phyloP scores from a whole-genome alignment of 2,113 vertebrate species.

The Mystacornis crossleyi region DNA sequence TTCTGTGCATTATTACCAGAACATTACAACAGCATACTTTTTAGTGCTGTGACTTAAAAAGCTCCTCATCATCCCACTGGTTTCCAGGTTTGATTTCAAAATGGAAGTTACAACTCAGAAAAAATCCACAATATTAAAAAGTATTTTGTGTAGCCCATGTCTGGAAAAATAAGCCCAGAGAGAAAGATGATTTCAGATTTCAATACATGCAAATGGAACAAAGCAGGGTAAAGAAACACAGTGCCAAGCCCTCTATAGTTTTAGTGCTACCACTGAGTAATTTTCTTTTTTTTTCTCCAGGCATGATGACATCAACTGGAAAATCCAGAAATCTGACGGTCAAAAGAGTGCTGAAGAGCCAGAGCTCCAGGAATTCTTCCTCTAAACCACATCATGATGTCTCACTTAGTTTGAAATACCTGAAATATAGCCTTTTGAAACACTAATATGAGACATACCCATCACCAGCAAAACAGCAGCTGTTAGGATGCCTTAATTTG shows the following conservation, averaged over 20 bases:
- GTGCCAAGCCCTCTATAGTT: not conserved
- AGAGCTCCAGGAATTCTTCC: slow-evolving; percentile 80
- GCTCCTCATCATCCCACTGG: not conserved
- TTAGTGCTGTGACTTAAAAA: not conserved
- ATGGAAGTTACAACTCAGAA: not conserved
- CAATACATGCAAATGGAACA: not conserved
- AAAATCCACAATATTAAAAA: not conserved
- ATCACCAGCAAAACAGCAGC: slow-evolving; percentile 75
- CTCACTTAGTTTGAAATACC: slow-evolving; percentile 47
- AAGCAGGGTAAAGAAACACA: not conserved
- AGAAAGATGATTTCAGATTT: not conserved
- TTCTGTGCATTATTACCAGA: not conserved
- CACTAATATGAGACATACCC: slow-evolving; percentile 13
- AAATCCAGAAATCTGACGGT: slow-evolving; percentile 55
- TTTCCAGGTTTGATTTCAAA: not conserved
- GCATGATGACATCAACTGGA: slow-evolving; percentile 69
- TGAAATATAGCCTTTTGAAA: slow-evolving; percentile 38
- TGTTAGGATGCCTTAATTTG: slow-evolving; percentile 80
- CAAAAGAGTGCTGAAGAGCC: slow-evolving; percentile 68
- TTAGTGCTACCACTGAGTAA: not conserved
- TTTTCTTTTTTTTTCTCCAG: slow-evolving; percentile 57
- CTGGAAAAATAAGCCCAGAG: not conserved
- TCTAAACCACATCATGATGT: slow-evolving; percentile 60
- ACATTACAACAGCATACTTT: not conserved
- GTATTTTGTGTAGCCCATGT: not conserved